Base-by-base conservation (phyloP, 2,113 vertebrate genomes). In the Planiliza haematocheilus region DNA sequence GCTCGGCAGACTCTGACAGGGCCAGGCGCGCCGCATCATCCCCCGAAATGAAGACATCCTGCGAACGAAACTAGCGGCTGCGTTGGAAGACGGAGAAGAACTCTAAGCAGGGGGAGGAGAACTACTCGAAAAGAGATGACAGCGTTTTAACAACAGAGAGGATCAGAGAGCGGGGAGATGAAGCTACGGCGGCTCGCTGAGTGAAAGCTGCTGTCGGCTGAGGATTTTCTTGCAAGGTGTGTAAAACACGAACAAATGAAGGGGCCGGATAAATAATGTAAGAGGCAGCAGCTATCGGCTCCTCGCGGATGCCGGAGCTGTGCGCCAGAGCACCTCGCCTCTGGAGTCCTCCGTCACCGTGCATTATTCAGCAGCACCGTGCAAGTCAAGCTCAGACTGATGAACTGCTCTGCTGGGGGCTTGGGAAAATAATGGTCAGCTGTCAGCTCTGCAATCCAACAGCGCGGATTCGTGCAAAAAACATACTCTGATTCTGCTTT, bases 321-420 rank as follows among this genome's bases (percentile, higher is more conserved):
- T 55, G 74, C 72, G n/a, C 61, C 75, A 74, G 80, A 80, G 81
- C 77, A 41, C 68, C 68, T 70, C 24, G 84, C 74, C 81, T 85
- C 63, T 43, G 57, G 64, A 87, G 78, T 71, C 58, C 65, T 69
- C 69, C 12, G 63, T 79, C 84, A 55, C 67, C 51, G 82, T 84
- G 38, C 78, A 82, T 89, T 91, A 88, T 91, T 91, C 82, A 84
- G 75, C 10, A 60, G 67, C 1, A 10, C 74, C 39, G 73, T 45
- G 21, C 69, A 16, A 82, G 62, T 50, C 30, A 1, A 67, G 73
- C 85, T 59, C 52, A 79, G 66, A 58, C 81, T 81, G 80, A 85
- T 81, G 69, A 76, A 84, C 30, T 50, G 62, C 74, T 84, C 82
- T 73, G 74, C 81, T 78, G 85, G 77, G 85, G 83, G 74, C 42